Base-by-base conservation (phyloP, 2,888 invertebrate genomes). In the Macrophya alboannulata region DNA sequence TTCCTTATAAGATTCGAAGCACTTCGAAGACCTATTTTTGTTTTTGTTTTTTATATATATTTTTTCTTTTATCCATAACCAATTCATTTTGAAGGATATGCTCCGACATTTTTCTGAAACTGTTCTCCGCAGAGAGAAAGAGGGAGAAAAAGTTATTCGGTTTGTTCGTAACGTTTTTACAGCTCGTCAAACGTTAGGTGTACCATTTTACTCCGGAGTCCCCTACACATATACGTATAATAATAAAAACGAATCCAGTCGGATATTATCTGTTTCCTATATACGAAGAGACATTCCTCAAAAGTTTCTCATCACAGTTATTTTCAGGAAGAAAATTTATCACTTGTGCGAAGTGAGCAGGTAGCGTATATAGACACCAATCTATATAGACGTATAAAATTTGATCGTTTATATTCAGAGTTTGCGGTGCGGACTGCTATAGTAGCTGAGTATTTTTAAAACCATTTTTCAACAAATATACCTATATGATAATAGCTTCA, bases 321-420 rank as follows among this genome's bases (percentile, higher is more conserved):
- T 68, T 68, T 68, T 37, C 37, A 37, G 17, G 6, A 37, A 68
- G 68, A 37, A 68, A 68, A 37, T 68, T 68, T 68, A 68, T 68
- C 37, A 37, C 68, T 17, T 25, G 12, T 15, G 37, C 15, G 68
- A 37, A 17, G 68, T 68, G 37, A 68, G 15, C 37, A 68, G 31
- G 37, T 17, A 62, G 17, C 37, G n/a, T n/a, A 51, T 51, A 62
- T 62, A 62, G 9, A 21, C 10, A 25, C 25, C 62, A 12, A 62
- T 62, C 68, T n/a, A n/a, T 68, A 37, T 68, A 68, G 15, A 25
- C 15, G 37, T 17, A 74, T 45, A n/a, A 74, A 74, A 74, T 21
- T 74, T 25, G 21, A 45, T 74, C 45, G 43, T 45, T 74, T 74
- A n/a, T 74, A 74, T 74, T 74, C 72, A 45, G 72, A 74, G 72